A percentile compares a stretch with the other conserved stretches of the same genome.
Evolutionary conservation across 1,140 invertebrate species (phyloP).

Genomic region (Heliconius congener): DNA sequence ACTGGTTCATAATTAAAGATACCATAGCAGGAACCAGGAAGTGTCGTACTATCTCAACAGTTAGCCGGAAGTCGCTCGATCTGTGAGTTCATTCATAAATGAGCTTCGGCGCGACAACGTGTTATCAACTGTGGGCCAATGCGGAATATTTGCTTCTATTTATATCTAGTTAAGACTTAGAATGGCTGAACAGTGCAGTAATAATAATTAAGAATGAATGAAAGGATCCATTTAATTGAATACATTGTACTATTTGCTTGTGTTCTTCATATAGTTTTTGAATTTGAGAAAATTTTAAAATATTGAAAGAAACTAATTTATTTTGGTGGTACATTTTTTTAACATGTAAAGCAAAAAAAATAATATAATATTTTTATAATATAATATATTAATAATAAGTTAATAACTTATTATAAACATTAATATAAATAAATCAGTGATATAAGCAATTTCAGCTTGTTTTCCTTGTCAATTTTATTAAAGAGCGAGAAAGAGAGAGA

Average conservation of each 20-base stretch:
- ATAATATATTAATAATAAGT: too few species aligned
- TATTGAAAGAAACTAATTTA: not conserved
- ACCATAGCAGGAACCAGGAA: conserved; percentile 80
- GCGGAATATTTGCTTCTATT: conserved; percentile 57
- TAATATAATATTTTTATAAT: too few species aligned
- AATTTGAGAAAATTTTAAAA: not conserved
- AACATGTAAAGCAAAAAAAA: too few species aligned
- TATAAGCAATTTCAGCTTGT: too few species aligned
- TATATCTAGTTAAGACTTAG: conserved; percentile 47
- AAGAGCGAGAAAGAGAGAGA: not conserved
- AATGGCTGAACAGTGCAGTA: conserved; percentile 46
- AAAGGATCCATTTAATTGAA: conserved; percentile 78
- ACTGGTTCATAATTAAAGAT: conserved; percentile 76
- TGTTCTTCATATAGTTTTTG: not conserved
- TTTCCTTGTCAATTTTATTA: not conserved
- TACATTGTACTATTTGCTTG: conserved; percentile 60
- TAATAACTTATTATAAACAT: too few species aligned
- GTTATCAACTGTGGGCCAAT: conserved; percentile 55
- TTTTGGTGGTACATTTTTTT: too few species aligned
- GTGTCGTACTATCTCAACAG: conserved; percentile 81
- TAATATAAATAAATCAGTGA: too few species aligned
- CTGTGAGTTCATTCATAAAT: conserved; percentile 81
- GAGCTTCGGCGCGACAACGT: conserved; percentile 71
- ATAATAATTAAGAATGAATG: conserved; percentile 77
- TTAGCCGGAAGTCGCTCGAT: conserved; percentile 80